These are phyloP conservation scores for Solenopsis invicta DNA, from an alignment of 1,140 invertebrate species.

Conservation along the genomic window DNA sequence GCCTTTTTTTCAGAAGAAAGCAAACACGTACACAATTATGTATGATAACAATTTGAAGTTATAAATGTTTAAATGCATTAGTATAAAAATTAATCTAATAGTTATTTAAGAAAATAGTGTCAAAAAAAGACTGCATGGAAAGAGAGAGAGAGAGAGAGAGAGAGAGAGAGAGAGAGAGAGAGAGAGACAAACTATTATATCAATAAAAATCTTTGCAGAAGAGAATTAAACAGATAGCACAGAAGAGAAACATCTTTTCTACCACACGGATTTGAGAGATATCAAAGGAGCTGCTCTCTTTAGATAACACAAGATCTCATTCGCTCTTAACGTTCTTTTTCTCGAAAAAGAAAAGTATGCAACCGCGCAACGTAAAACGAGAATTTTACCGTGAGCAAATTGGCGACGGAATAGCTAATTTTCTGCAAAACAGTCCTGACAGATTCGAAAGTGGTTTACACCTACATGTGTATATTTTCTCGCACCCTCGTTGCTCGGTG, in stretches of 20 bases:
- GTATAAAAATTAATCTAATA: background rate
- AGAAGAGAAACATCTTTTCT: background rate
- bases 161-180: too few relatives aligned
- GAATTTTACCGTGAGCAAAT: conserved; percentile 20
- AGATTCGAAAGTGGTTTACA: conserved; percentile 30
- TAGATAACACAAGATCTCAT: background rate
- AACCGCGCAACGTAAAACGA: background rate
- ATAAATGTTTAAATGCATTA: background rate
- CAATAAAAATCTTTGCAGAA: background rate
- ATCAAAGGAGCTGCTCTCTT: background rate
- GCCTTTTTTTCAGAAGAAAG: background rate
- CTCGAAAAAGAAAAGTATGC: background rate
- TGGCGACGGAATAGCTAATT: conserved; percentile 57
- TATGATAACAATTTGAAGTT: background rate
- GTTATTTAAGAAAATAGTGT: background rate
- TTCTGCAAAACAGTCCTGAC: conserved; percentile 33
- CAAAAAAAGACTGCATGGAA: background rate
- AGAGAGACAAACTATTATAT: background rate
- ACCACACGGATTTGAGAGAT: background rate
- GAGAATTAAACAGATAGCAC: conserved; percentile 12
- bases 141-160: too few relatives aligned
- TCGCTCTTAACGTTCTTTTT: background rate
- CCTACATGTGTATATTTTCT: conserved; percentile 2
- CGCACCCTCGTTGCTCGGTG: background rate
- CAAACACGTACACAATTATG: too few relatives aligned